Evolutionary conservation across 1,140 invertebrate genomes (phyloP).

Genomic region (Rhopalosiphum padi): DNA sequence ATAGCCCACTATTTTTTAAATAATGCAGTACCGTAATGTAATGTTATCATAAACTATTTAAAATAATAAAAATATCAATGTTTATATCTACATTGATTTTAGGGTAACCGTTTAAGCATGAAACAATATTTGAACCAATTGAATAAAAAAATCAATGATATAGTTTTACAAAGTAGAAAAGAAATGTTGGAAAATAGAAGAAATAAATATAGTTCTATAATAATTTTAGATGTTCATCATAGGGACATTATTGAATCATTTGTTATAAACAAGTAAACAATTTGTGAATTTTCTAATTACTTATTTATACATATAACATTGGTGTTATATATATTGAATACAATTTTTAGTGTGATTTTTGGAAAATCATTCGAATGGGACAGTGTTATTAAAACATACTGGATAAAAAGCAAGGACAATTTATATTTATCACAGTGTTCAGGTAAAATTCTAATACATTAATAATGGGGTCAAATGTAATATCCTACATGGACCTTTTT

Average conservation of each 20-base stretch:
- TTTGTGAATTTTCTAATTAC: neutral
- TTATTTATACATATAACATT: neutral
- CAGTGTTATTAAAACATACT: conserved; percentile 90
- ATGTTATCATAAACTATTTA: neutral
- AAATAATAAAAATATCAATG: neutral
- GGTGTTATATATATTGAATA: neutral
- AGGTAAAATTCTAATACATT: neutral
- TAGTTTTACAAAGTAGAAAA: conserved; percentile 72
- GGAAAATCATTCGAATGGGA: conserved; percentile 90
- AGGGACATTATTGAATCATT: conserved; percentile 88
- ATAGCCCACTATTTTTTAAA: neutral
- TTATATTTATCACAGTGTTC: conserved; percentile 84
- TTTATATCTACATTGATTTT: neutral
- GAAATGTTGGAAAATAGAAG: conserved; percentile 77
- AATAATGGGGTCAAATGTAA: neutral
- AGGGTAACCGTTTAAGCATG: conserved; percentile 83
- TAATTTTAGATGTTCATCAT: conserved; percentile 89
- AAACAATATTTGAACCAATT: conserved; percentile 84
- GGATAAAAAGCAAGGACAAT: conserved; percentile 82
- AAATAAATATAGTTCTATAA: conserved; percentile 84
- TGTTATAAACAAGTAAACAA: conserved; percentile 74
- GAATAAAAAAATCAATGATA: conserved; percentile 81
- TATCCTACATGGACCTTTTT: no score
- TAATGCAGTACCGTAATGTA: neutral
- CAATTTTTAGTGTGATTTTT: conserved; percentile 69